Conservation (phyloP, 2,797 vertebrate genomes). For the Pangasius sanitwongsei region DNA sequence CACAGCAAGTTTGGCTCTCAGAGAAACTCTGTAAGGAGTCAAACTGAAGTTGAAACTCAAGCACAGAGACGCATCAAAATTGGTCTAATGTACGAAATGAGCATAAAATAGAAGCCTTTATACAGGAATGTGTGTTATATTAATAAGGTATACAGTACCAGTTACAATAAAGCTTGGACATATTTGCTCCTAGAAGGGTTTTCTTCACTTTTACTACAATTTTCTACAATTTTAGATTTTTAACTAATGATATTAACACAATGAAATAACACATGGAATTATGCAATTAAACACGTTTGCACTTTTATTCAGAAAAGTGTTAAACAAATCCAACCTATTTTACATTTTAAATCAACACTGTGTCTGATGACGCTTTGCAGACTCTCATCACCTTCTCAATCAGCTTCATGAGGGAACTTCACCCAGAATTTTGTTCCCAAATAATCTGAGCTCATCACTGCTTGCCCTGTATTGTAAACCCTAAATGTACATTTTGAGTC, state of each 20-base stretch:
- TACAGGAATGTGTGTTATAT: neutral
- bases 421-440: neutral
- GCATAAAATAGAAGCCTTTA: neutral
- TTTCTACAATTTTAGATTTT: neutral
- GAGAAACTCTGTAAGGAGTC: neutral
- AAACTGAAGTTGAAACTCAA: neutral
- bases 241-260: neutral
- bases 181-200: neutral
- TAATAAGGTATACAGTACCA: neutral
- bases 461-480: neutral
- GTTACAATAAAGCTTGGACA: neutral
- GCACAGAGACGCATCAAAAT: neutral
- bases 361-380: neutral
- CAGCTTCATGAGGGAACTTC: neutral
- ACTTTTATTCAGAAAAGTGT: neutral
- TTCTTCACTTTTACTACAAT: neutral
- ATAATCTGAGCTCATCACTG: neutral
- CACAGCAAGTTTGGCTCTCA: neutral
- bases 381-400: neutral
- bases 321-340: neutral
- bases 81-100: neutral
- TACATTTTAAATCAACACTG: neutral
- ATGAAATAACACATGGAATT: neutral
- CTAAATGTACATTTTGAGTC: no score
- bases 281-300: neutral